Conservation (phyloP, 2,888 invertebrate species). For the Andrena marginata region DNA sequence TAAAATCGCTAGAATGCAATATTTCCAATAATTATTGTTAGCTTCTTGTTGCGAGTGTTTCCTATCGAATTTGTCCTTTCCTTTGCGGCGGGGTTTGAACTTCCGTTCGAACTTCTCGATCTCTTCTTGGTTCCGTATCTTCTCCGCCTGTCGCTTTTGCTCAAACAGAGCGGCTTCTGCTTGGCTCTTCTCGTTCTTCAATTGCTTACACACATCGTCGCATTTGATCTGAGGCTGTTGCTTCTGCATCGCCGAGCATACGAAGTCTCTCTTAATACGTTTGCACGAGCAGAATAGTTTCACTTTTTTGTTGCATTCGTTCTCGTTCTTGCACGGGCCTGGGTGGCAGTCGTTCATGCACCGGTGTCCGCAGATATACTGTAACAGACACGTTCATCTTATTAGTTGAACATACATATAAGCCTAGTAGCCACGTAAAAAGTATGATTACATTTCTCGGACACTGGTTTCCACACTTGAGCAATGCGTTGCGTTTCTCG, state of each 20-base stretch:
- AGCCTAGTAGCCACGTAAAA: not conserved
- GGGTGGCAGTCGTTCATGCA: constrained; percentile 91
- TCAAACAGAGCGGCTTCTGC: constrained; percentile 87
- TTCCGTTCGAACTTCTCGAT: constrained; percentile 92
- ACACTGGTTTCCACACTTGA: constrained; percentile 93
- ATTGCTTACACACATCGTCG: constrained; percentile 88
- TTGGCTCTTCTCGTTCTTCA: constrained; percentile 87
- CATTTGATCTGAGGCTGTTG: constrained; percentile 87
- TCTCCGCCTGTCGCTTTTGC: constrained; percentile 88
- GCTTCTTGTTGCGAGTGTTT: constrained; percentile 23
- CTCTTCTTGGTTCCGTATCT: constrained; percentile 90
- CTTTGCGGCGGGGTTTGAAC: constrained; percentile 85
- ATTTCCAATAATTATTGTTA: constrained; percentile 15
- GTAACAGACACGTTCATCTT: constrained; percentile 69
- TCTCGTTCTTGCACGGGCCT: constrained; percentile 89
- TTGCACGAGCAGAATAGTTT: constrained; percentile 93
- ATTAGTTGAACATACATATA: not conserved
- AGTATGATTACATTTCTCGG: constrained; percentile 88
- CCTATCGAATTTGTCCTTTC: constrained; percentile 72
- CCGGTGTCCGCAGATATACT: constrained; percentile 94
- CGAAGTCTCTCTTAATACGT: constrained; percentile 90
- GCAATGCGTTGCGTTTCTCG: constrained; percentile 83
- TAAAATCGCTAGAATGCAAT: constrained; percentile 46
- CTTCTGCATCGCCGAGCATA: constrained; percentile 78
- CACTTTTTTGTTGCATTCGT: constrained; percentile 92